Percentiles rank a stretch among this genome's conserved stretches.
phyloP scores from a whole-genome alignment of 1,140 invertebrate genomes.

The Micrasema longulum region DNA sequence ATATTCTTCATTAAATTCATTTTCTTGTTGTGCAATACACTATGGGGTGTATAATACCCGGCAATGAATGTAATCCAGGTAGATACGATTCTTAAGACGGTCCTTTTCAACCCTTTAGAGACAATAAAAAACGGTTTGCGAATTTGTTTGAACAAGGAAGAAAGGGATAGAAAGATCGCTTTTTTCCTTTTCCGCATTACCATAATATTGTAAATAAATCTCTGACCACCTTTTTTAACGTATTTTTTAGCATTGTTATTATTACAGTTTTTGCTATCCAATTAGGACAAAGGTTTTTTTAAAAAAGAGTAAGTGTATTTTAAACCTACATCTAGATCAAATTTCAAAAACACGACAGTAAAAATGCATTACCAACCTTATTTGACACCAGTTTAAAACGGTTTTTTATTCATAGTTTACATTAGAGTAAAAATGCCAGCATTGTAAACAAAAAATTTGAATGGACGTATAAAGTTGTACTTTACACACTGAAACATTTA shows the following conservation, averaged over 20 bases:
- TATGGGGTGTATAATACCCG: not conserved
- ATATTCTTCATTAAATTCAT: constrained; percentile 16
- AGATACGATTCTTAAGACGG: constrained; percentile 32
- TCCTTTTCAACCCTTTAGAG: constrained; percentile 41
- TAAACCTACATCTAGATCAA: no score
- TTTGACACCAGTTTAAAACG: no score
- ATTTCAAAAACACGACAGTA: no score
- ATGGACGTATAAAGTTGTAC: no score
- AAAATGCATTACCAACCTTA: no score
- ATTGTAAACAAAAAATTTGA: no score
- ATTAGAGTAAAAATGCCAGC: no score
- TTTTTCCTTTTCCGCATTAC: constrained; percentile 19
- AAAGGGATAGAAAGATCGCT: constrained; percentile 3
- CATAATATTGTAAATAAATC: constrained; percentile 22
- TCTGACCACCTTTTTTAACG: constrained; percentile 14
- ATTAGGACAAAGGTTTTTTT: no score
- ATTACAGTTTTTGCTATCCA: no score
- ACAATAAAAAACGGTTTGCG: constrained; percentile 41
- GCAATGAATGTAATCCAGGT: constrained; percentile 28
- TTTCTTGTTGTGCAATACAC: not conserved
- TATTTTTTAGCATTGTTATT: not conserved
- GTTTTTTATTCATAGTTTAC: no score
- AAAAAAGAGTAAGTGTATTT: no score
- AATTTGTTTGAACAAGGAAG: constrained; percentile 30
- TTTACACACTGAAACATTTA: no score